Conservation (phyloP, 2,113 vertebrate species). For the Phalacrocorax carbo region DNA sequence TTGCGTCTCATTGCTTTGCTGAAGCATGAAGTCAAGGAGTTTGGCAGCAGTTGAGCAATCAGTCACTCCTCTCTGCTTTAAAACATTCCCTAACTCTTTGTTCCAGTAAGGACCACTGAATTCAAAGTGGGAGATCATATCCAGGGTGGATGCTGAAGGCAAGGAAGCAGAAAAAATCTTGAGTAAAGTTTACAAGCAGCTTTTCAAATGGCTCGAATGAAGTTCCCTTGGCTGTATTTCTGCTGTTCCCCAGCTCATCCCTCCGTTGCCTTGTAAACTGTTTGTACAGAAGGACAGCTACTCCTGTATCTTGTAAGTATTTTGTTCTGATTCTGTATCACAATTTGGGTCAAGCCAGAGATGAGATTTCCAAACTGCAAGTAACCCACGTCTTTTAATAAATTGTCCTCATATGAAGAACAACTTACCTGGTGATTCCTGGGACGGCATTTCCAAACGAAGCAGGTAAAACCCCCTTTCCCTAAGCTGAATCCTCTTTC, state of each 20-base stretch:
- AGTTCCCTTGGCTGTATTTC: not conserved
- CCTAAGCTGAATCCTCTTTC: not conserved
- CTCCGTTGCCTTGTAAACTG: not conserved
- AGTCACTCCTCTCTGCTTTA: not conserved
- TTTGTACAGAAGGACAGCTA: not conserved
- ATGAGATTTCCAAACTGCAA: not conserved
- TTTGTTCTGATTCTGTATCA: not conserved
- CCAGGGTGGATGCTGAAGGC: not conserved
- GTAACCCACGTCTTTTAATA: not conserved
- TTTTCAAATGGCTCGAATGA: not conserved
- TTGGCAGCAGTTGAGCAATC: not conserved
- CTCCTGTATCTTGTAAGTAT: not conserved
- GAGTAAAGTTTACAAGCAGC: not conserved
- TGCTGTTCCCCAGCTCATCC: not conserved
- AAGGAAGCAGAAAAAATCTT: not conserved
- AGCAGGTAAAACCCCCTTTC: not conserved
- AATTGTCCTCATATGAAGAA: not conserved
- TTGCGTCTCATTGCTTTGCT: not conserved
- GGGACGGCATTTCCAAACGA: not conserved
- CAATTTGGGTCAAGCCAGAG: not conserved
- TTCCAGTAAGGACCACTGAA: not conserved
- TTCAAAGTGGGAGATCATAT: not conserved
- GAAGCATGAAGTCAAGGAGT: not conserved
- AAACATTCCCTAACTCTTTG: not conserved
- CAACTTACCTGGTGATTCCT: not conserved